A percentile compares a stretch with the other conserved stretches of the same genome.
These are phyloP conservation scores for Marmota flaviventris DNA, from an alignment of 2,113 vertebrate species.

Conservation along the genomic window DNA sequence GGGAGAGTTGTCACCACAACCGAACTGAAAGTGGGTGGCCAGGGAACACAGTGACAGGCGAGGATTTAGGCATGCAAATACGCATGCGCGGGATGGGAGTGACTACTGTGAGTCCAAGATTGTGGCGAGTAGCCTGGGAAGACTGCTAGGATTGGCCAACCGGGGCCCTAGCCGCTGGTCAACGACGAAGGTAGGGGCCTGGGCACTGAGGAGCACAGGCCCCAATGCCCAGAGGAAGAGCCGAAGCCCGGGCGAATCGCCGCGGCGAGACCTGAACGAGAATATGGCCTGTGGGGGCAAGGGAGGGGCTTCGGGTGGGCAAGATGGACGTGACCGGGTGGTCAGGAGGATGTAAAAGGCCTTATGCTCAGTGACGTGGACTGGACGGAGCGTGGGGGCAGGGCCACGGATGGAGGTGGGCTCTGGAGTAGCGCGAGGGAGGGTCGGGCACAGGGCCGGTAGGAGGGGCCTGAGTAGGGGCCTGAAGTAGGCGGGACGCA, in stretches of 20 bases:
- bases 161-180: not conserved
- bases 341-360: not conserved
- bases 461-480: not conserved
- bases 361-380: too few relatives aligned
- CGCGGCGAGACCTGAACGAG: not conserved
- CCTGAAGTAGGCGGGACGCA: not conserved
- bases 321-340: not conserved
- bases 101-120: accelerated
- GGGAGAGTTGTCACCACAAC: accelerated
- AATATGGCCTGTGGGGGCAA: not conserved
- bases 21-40: accelerated
- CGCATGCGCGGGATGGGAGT: accelerated
- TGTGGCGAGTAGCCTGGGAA: accelerated
- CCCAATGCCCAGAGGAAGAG: not conserved
- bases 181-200: not conserved
- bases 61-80: accelerated
- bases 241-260: not conserved
- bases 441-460: not conserved
- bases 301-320: not conserved
- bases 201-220: not conserved
- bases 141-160: not conserved
- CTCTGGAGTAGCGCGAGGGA: accelerated
- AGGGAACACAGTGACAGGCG: not conserved
- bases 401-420: not conserved
- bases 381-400: too few relatives aligned